A percentile compares a stretch with the other conserved stretches of the same genome.
These are phyloP conservation scores for Thalassophryne amazonica DNA, from an alignment of 2,797 vertebrate species.

Conservation along the genomic window DNA sequence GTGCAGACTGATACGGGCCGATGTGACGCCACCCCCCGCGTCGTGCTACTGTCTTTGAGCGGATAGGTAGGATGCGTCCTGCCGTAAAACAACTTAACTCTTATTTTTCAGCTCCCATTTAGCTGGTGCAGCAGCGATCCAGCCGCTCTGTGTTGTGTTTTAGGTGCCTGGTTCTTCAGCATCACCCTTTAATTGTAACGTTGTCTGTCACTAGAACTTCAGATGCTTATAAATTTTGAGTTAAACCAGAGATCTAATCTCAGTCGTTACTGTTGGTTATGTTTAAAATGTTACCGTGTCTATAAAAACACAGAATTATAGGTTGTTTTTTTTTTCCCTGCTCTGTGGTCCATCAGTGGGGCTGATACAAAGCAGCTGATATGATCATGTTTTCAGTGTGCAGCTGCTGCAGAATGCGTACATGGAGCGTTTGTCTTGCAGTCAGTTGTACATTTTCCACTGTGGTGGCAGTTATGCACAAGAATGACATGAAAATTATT, in stretches of 20 bases:
- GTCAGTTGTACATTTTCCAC: slow-evolving; percentile 65
- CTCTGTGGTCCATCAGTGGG: slow-evolving; percentile 43
- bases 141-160: neutral
- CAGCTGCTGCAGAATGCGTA: too few relatives aligned
- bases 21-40: too few relatives aligned
- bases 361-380: slow-evolving; percentile 74
- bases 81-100: too few relatives aligned
- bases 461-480: slow-evolving; percentile 57
- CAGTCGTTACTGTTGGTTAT: slow-evolving; percentile 11
- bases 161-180: too few relatives aligned
- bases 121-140: too few relatives aligned
- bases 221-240: too few relatives aligned
- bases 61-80: too few relatives aligned
- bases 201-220: too few relatives aligned
- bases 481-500: slow-evolving; percentile 22
- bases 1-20: slow-evolving; percentile 51
- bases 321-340: slow-evolving; percentile 13
- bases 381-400: slow-evolving; percentile 32
- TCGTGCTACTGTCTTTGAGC: too few relatives aligned
- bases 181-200: too few relatives aligned
- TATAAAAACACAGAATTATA: slow-evolving; percentile 11
- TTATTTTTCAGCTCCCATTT: too few relatives aligned
- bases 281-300: slow-evolving; percentile 38
- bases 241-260: slow-evolving; percentile 26
- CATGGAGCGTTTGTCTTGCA: too few relatives aligned